Evolutionary conservation across 2,797 vertebrate genomes (phyloP).

Genomic region (Dipus sagitta): DNA sequence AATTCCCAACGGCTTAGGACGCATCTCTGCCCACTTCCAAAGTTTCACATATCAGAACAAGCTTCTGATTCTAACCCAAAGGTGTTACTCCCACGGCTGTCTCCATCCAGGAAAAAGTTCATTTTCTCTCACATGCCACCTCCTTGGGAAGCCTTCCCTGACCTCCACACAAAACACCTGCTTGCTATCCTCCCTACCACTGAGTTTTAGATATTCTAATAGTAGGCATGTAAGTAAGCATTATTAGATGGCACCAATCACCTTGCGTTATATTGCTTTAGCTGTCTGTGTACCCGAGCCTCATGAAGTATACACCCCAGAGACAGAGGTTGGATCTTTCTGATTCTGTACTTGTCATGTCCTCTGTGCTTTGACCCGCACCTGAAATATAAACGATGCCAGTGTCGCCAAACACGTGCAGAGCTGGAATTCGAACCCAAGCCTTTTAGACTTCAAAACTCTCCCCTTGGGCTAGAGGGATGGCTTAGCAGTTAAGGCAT

Average conservation of each 20-base stretch:
- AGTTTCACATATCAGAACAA: background rate
- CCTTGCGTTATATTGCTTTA: background rate
- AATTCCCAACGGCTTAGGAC: background rate
- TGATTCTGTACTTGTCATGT: background rate
- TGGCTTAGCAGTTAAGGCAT: too few species aligned
- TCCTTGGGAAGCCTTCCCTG: background rate
- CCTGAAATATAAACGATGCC: slow-evolving; percentile 8
- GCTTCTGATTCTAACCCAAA: background rate
- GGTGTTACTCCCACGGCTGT: background rate
- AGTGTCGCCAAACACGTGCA: background rate
- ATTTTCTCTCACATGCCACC: background rate
- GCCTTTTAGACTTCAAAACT: background rate
- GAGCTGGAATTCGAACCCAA: slow-evolving; percentile 8
- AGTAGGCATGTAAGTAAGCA: background rate
- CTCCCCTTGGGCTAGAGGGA: background rate
- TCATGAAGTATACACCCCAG: background rate
- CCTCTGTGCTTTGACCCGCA: background rate
- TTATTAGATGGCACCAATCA: background rate
- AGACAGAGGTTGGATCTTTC: background rate
- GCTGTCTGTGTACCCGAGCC: background rate
- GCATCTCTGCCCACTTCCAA: background rate
- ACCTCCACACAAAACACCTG: background rate
- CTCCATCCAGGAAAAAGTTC: background rate
- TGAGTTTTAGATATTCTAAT: background rate
- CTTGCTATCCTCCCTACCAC: background rate